A percentile compares a stretch with the other conserved stretches of the same genome.
These are phyloP conservation scores for Tiliacea citrago DNA, from an alignment of 2,888 invertebrate species.

Conservation along the genomic window DNA sequence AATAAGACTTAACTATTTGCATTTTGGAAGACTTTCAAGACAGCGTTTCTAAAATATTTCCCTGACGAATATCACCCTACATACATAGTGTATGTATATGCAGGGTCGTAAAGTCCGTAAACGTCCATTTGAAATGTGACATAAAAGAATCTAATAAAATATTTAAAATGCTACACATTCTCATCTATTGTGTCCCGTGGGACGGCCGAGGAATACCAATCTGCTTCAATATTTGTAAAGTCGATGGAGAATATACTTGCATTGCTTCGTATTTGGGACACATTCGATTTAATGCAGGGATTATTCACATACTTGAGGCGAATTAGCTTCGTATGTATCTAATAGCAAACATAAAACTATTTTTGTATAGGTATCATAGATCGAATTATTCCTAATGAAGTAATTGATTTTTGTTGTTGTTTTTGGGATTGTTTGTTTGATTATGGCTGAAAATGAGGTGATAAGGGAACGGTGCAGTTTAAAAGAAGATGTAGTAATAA, in stretches of 20 bases:
- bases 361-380: not conserved
- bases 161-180: conserved; percentile 63
- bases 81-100: conserved; percentile 49
- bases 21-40: conserved; percentile 54
- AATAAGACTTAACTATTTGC: conserved; percentile 49
- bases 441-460: no score
- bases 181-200: conserved; percentile 58
- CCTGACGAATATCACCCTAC: conserved; percentile 42
- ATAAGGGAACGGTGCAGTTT: no score
- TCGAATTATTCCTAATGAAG: not conserved
- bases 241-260: conserved; percentile 32
- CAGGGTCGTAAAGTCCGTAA: conserved; percentile 67
- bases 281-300: conserved; percentile 13
- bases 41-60: conserved; percentile 47
- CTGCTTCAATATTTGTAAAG: conserved; percentile 42
- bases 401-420: no score
- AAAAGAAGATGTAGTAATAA: no score
- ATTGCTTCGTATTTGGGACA: conserved; percentile 15
- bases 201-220: conserved; percentile 58
- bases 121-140: conserved; percentile 66
- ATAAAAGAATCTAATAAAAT: conserved; percentile 71
- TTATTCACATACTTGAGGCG: conserved; percentile 13
- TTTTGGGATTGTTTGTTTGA: no score
- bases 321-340: not conserved
- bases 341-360: not conserved